A percentile compares a stretch with the other conserved stretches of the same genome.
Evolutionary conservation across 2,888 invertebrate species (phyloP).

Genomic region (Lingula anatina): DNA sequence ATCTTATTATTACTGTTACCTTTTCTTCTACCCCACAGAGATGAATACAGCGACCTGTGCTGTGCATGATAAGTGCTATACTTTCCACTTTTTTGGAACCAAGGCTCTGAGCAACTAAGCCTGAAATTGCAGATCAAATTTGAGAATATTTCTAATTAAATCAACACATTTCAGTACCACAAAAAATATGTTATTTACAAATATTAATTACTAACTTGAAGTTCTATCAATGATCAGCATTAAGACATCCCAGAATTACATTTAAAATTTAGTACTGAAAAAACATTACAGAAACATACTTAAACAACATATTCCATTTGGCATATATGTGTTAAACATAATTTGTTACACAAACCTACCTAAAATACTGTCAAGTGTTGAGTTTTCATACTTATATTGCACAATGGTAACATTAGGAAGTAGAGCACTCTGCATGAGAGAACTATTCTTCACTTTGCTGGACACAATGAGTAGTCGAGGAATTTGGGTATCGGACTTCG

Average conservation of each 20-base stretch:
- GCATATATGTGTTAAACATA: neutral
- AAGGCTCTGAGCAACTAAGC: slow-evolving; percentile 23
- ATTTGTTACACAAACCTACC: slow-evolving; percentile 20
- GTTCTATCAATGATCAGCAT: too few species aligned
- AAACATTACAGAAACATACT: too few species aligned
- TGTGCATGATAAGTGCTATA: slow-evolving; percentile 48
- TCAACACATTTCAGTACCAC: neutral
- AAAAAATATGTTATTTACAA: too few species aligned
- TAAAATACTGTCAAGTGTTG: slow-evolving; percentile 43
- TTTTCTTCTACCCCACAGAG: slow-evolving; percentile 45
- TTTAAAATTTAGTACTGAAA: neutral
- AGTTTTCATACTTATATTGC: slow-evolving; percentile 51
- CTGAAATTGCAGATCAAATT: slow-evolving; percentile 15
- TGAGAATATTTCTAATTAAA: neutral
- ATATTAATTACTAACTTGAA: too few species aligned
- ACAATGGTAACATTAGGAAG: slow-evolving; percentile 40
- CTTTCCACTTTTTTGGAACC: slow-evolving; percentile 36
- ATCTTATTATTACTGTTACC: slow-evolving; percentile 18
- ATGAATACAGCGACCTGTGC: slow-evolving; percentile 42
- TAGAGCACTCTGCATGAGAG: slow-evolving; percentile 36
- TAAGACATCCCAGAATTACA: neutral
- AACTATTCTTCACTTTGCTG: slow-evolving; percentile 45
- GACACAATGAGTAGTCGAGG: slow-evolving; percentile 49
- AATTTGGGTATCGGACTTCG: slow-evolving; percentile 4
- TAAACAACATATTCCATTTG: too few species aligned